Conservation (phyloP, 2,888 invertebrate genomes). For the Eledone cirrhosa region DNA sequence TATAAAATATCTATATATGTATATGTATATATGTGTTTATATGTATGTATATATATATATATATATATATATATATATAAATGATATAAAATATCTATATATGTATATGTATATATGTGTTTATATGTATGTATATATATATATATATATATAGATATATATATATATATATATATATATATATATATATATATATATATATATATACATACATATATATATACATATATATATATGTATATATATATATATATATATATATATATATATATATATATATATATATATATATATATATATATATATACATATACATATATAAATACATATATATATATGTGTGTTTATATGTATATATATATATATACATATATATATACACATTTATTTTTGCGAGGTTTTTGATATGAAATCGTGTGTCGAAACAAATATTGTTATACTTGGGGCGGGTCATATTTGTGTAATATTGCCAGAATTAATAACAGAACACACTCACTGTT, state of each 20-base stretch:
- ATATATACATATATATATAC: neutral
- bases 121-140: neutral
- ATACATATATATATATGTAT: slow-evolving; percentile 4
- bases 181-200: slow-evolving; percentile 8
- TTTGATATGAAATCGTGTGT: too few relatives aligned
- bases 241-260: slow-evolving; percentile 11
- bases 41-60: neutral
- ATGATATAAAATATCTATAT: neutral
- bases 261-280: slow-evolving; percentile 2
- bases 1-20: neutral
- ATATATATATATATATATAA: too few relatives aligned
- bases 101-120: neutral
- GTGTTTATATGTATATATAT: neutral
- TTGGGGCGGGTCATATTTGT: too few relatives aligned
- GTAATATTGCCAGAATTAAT: too few relatives aligned
- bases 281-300: slow-evolving; percentile 11
- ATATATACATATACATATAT: neutral
- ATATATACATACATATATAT: slow-evolving; percentile 16
- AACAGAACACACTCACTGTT: too few relatives aligned
- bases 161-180: slow-evolving; percentile 12
- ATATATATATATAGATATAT: slow-evolving; percentile 4
- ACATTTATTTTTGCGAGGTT: too few relatives aligned
- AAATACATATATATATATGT: neutral
- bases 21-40: neutral
- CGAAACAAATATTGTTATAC: too few relatives aligned